Percentiles rank a stretch among this genome's conserved stretches.
phyloP scores from a whole-genome alignment of 1,140 invertebrate species.

The Anoplophora glabripennis region DNA sequence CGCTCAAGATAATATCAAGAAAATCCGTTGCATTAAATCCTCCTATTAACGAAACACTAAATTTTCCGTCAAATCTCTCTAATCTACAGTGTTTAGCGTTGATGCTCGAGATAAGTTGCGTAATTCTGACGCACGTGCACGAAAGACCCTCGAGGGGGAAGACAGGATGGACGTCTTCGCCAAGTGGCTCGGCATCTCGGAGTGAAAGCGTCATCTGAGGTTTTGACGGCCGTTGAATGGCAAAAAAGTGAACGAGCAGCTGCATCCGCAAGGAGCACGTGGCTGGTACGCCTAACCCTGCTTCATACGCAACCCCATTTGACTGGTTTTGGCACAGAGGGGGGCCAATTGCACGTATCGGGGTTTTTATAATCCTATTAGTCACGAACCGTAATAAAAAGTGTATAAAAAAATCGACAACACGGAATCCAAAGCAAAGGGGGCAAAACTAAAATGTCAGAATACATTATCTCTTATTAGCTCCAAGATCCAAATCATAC shows the following conservation, averaged over 20 bases:
- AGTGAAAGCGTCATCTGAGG: neutral
- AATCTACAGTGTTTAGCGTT: neutral
- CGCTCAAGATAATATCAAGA: too few relatives aligned
- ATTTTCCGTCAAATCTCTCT: too few relatives aligned
- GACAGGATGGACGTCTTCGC: neutral
- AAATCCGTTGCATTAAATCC: too few relatives aligned
- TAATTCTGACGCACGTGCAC: constrained; percentile 8
- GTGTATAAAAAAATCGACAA: too few relatives aligned
- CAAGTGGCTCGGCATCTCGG: neutral
- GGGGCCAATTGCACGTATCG: neutral
- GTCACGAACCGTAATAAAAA: too few relatives aligned
- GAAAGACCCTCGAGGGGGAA: neutral
- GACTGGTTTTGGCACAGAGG: neutral
- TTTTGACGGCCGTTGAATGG: neutral
- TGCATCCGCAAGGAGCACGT: constrained; percentile 8
- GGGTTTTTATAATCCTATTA: too few relatives aligned
- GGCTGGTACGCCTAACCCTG: neutral
- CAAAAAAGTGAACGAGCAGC: constrained; percentile 5
- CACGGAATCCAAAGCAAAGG: too few relatives aligned
- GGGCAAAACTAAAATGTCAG: too few relatives aligned
- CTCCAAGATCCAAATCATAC: too few relatives aligned
- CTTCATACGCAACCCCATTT: neutral
- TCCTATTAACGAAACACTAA: too few relatives aligned
- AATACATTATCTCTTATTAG: too few relatives aligned
- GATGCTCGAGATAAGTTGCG: neutral